Evolutionary conservation across 1,140 invertebrate species (phyloP).

Genomic region (Pseudomyrmex concolor): DNA sequence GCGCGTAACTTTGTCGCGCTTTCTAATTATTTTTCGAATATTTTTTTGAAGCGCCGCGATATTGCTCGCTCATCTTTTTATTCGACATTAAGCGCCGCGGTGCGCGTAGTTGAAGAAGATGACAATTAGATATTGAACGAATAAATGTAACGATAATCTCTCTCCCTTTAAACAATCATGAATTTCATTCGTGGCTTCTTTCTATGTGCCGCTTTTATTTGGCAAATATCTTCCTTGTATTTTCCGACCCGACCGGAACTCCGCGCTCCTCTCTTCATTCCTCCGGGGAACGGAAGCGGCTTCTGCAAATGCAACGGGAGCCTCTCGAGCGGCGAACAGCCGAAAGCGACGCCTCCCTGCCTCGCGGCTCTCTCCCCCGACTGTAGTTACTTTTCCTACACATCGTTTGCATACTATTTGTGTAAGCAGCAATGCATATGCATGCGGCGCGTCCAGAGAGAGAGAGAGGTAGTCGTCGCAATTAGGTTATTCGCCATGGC

Average conservation of each 20-base stretch:
- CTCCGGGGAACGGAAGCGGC: background rate
- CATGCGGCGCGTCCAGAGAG: conserved; percentile 74
- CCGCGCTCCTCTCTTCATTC: background rate
- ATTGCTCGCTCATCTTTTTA: background rate
- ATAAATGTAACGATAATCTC: conserved; percentile 9
- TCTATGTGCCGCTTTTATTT: conserved; percentile 16
- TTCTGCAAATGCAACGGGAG: conserved; percentile 6
- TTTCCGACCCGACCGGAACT: background rate
- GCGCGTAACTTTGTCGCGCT: background rate
- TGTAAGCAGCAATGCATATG: conserved; percentile 81
- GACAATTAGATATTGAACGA: background rate
- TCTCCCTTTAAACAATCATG: conserved; percentile 21
- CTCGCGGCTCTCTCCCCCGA: conserved; percentile 57
- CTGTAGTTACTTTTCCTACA: conserved; percentile 78
- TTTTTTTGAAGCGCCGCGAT: background rate
- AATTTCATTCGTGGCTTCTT: conserved; percentile 15
- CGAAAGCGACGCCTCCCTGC: conserved; percentile 34
- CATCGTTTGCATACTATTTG: conserved; percentile 81
- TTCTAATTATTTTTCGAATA: background rate
- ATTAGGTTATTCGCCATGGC: conserved; percentile 62
- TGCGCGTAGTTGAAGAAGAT: background rate
- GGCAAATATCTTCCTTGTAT: conserved; percentile 35
- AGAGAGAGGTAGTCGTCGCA: conserved; percentile 61
- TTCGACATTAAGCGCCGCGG: background rate
- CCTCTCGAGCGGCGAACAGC: conserved; percentile 17